phyloP scores from a whole-genome alignment of 92 coral and sea anemone genomes.

The Phenganax stokvisi region DNA sequence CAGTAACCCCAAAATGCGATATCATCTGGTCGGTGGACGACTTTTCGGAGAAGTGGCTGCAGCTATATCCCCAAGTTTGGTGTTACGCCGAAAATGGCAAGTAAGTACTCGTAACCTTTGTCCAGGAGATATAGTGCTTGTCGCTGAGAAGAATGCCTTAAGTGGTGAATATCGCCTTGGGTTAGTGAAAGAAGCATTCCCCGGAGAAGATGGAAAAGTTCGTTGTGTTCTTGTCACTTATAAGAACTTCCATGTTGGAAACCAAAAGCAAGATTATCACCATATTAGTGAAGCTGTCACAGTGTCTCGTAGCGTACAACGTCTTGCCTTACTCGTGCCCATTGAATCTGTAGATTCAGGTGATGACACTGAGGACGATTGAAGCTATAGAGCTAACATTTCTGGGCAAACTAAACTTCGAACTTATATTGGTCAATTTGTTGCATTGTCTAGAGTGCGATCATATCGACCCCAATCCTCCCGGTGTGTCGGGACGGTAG shows the following conservation, averaged over 20 bases:
- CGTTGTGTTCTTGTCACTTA: conserved; percentile 52
- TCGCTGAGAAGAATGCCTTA: conserved; percentile 55
- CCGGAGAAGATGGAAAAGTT: conserved; percentile 56
- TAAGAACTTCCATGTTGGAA: conserved; percentile 48
- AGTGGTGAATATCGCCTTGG: conserved; percentile 50
- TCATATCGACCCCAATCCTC: too few relatives aligned
- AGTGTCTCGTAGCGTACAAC: conserved; percentile 40
- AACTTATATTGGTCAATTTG: too few relatives aligned
- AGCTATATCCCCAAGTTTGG: conserved; percentile 53
- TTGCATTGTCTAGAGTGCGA: too few relatives aligned
- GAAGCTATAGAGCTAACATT: too few relatives aligned
- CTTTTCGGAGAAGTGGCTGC: conserved; percentile 53
- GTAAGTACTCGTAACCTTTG: conserved; percentile 44
- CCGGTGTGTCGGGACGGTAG: too few relatives aligned
- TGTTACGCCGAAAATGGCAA: conserved; percentile 53
- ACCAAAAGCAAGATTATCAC: conserved; percentile 40
- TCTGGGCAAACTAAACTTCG: too few relatives aligned
- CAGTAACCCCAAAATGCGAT: conserved; percentile 28
- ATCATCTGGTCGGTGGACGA: conserved; percentile 49
- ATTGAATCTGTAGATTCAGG: conserved; percentile 16
- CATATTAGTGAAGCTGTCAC: conserved; percentile 36
- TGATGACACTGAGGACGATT: too few relatives aligned
- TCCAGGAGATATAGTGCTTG: conserved; percentile 60
- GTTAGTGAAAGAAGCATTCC: conserved; percentile 52
- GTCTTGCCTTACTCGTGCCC: conserved; percentile 42